A percentile compares a stretch with the other conserved stretches of the same genome.
These are phyloP conservation scores for Abrostola tripartita DNA, from an alignment of 2,888 invertebrate genomes.

Conservation along the genomic window DNA sequence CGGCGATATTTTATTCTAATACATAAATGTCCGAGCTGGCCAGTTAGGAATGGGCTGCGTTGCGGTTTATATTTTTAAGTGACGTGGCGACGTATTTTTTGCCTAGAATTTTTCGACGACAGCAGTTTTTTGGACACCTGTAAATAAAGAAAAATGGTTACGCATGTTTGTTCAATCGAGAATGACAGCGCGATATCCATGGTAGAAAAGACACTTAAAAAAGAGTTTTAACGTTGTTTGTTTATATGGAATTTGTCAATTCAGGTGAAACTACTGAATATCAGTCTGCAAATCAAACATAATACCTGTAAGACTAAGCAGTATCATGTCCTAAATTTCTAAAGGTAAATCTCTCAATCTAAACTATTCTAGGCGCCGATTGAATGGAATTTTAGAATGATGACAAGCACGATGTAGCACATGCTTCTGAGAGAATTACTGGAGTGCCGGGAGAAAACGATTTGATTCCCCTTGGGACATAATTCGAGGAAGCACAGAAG, in stretches of 20 bases:
- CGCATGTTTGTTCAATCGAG: not conserved
- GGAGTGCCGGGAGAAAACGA: not conserved
- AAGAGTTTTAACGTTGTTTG: too few species aligned
- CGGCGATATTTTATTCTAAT: slow-evolving; percentile 73
- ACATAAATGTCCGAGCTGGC: slow-evolving; percentile 55
- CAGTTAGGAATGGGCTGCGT: slow-evolving; percentile 44
- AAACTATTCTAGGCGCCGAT: too few species aligned
- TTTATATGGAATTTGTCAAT: too few species aligned
- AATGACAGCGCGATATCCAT: not conserved
- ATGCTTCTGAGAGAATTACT: not conserved
- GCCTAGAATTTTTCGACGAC: slow-evolving; percentile 1
- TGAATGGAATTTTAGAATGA: not conserved
- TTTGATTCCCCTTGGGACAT: slow-evolving; percentile 5
- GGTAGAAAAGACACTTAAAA: not conserved
- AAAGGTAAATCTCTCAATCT: too few species aligned
- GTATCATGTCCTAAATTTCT: too few species aligned
- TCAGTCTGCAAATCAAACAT: too few species aligned
- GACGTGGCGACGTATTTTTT: slow-evolving; percentile 13
- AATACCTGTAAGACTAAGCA: too few species aligned
- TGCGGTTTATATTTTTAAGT: slow-evolving; percentile 10
- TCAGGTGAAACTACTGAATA: too few species aligned
- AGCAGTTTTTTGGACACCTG: not conserved
- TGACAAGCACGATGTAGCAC: not conserved
- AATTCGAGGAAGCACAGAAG: not conserved
- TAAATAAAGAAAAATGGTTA: slow-evolving; percentile 1